These are phyloP conservation scores for Apoda limacodes DNA, from an alignment of 2,888 invertebrate species.

Conservation along the genomic window DNA sequence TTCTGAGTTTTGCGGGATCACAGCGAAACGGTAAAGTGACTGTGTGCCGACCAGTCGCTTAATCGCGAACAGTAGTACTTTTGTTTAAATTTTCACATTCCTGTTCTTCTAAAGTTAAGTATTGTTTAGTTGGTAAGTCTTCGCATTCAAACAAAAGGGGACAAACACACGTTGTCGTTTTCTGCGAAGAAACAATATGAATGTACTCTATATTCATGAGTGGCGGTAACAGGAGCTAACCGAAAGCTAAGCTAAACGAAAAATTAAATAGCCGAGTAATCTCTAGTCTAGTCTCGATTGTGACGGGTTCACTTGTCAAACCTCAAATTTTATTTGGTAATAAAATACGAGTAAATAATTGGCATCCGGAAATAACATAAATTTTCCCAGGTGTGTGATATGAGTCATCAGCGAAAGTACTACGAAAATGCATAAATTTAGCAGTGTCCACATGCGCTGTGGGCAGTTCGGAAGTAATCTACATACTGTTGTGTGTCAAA, in stretches of 20 bases:
- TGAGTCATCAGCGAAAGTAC: conserved; percentile 6
- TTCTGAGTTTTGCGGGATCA: background rate
- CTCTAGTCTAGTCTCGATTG: too few relatives aligned
- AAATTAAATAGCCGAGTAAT: too few relatives aligned
- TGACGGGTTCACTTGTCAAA: too few relatives aligned
- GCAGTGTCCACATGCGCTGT: conserved; percentile 1
- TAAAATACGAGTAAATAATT: conserved; percentile 7
- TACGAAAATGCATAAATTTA: conserved; percentile 4
- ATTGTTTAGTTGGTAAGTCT: conserved; percentile 4
- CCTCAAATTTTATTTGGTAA: conserved; percentile 1
- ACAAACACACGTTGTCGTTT: background rate
- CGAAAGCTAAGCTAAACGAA: too few relatives aligned
- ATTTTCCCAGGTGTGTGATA: conserved; percentile 4
- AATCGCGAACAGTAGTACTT: background rate
- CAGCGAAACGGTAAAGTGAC: background rate
- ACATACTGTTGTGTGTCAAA: conserved; percentile 5
- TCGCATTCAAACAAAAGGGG: conserved; percentile 6
- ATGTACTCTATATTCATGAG: background rate
- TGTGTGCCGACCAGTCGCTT: background rate
- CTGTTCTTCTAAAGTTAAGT: conserved; percentile 1
- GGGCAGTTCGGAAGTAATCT: conserved; percentile 8
- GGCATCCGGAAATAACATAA: conserved; percentile 6
- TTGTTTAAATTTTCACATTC: too few relatives aligned
- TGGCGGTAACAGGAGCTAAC: background rate
- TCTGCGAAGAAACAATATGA: conserved; percentile 2